Evolutionary conservation across 1,140 invertebrate genomes (phyloP).

Genomic region (Ceratoteleas bidentatus): DNA sequence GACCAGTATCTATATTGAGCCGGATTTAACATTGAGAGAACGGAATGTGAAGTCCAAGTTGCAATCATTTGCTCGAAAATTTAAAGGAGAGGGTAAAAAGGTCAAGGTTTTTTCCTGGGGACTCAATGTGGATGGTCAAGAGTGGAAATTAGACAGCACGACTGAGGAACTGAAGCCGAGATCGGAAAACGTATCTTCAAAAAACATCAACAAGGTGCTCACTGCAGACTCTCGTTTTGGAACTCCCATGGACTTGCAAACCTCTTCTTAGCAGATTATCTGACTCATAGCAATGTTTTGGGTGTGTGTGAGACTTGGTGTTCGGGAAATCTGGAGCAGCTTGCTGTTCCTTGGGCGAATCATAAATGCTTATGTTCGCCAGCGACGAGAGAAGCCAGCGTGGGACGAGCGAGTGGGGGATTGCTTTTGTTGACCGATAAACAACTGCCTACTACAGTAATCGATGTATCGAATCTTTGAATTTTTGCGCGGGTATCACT

Average conservation of each 20-base stretch:
- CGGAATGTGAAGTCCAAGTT: background rate
- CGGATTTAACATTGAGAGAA: background rate
- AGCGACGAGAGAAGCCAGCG: background rate
- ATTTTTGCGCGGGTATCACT: background rate
- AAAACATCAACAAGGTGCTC: background rate
- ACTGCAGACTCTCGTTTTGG: slow-evolving; percentile 8
- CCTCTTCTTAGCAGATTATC: background rate
- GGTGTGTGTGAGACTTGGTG: background rate
- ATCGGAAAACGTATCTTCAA: background rate
- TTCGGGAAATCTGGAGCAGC: too few relatives aligned
- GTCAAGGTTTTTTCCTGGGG: slow-evolving; percentile 3
- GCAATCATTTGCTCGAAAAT: background rate
- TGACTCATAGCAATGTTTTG: background rate
- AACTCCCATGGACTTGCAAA: background rate
- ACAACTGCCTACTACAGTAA: background rate
- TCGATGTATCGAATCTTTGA: background rate
- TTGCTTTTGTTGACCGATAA: background rate
- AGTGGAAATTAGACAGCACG: background rate
- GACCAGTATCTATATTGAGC: background rate
- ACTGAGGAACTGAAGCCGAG: background rate
- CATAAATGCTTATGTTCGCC: background rate
- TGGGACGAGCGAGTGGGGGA: slow-evolving; percentile 1
- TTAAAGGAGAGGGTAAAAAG: background rate
- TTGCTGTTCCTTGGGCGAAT: background rate
- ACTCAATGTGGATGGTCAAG: background rate